Evolutionary conservation across 2,797 vertebrate genomes (phyloP).

Genomic region (Enteromius radiatus): DNA sequence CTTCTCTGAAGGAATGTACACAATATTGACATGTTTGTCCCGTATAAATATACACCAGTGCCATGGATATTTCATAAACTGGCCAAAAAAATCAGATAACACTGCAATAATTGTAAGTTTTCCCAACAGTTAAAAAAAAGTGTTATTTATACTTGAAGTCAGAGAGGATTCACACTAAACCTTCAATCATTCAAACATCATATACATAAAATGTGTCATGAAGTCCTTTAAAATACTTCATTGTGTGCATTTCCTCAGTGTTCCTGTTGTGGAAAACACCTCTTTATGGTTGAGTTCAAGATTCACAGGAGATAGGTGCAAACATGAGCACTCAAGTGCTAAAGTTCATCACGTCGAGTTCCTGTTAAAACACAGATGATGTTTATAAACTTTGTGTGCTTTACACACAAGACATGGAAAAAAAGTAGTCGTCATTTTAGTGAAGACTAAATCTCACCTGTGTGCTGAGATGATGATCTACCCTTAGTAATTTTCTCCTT

Average conservation of each 20-base stretch:
- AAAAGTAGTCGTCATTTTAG: not conserved
- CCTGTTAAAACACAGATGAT: slow-evolving; percentile 66
- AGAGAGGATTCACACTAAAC: slow-evolving; percentile 16
- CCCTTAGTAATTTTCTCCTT: slow-evolving; percentile 60
- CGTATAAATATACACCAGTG: slow-evolving; percentile 43
- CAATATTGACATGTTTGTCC: not conserved
- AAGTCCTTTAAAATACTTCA: slow-evolving; percentile 66
- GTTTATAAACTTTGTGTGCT: not conserved
- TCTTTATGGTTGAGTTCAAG: slow-evolving; percentile 61
- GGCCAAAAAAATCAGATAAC: slow-evolving; percentile 29
- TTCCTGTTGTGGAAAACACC: slow-evolving; percentile 64
- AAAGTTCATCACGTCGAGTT: slow-evolving; percentile 89
- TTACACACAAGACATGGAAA: not conserved
- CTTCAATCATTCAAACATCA: slow-evolving; percentile 37
- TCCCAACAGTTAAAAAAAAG: not conserved
- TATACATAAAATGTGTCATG: slow-evolving; percentile 62
- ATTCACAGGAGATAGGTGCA: slow-evolving; percentile 67
- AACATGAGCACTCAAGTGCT: slow-evolving; percentile 65
- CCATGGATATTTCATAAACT: slow-evolving; percentile 11
- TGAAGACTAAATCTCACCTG: slow-evolving; percentile 56
- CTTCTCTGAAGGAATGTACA: slow-evolving; percentile 37
- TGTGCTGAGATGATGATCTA: slow-evolving; percentile 53
- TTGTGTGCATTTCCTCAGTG: slow-evolving; percentile 53
- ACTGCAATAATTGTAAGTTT: not conserved
- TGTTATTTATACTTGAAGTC: not conserved